phyloP scores from a whole-genome alignment of 2,797 vertebrate species.

The Tapera naevia region DNA sequence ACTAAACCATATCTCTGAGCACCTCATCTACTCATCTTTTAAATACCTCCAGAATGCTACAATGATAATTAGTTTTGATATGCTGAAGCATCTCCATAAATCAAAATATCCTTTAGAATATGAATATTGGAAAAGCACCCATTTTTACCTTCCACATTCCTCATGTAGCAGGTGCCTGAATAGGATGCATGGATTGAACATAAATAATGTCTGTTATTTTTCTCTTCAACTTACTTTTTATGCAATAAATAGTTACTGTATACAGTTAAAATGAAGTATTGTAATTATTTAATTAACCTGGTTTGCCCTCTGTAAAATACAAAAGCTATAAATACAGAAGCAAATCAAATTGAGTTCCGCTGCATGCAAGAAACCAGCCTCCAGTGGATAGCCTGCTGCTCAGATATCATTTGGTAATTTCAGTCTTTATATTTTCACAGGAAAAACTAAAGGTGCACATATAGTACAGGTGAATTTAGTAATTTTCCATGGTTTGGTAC shows the following conservation, averaged over 20 bases:
- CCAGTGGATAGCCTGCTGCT: constrained; percentile 28
- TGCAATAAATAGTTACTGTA: constrained; percentile 67
- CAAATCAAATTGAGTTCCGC: constrained; percentile 66
- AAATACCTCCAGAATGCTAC: neutral
- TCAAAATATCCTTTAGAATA: neutral
- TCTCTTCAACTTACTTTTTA: constrained; percentile 49
- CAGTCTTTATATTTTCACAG: neutral
- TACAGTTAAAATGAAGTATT: constrained; percentile 59
- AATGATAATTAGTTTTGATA: neutral
- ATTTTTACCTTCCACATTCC: neutral
- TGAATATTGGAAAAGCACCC: neutral
- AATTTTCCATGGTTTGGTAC: neutral
- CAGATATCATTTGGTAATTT: constrained; percentile 29
- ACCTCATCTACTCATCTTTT: too few species aligned
- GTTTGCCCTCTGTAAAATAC: constrained; percentile 69
- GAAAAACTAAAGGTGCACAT: neutral
- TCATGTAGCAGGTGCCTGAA: neutral
- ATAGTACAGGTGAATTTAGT: neutral
- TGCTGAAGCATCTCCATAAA: neutral
- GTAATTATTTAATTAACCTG: constrained; percentile 76
- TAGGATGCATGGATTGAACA: neutral
- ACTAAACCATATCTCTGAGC: too few species aligned
- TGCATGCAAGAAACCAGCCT: constrained; percentile 61
- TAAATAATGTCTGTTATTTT: neutral
- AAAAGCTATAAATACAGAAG: constrained; percentile 68